Evolutionary conservation across 1,140 invertebrate genomes (phyloP).

Genomic region (Drosophila ironensis): DNA sequence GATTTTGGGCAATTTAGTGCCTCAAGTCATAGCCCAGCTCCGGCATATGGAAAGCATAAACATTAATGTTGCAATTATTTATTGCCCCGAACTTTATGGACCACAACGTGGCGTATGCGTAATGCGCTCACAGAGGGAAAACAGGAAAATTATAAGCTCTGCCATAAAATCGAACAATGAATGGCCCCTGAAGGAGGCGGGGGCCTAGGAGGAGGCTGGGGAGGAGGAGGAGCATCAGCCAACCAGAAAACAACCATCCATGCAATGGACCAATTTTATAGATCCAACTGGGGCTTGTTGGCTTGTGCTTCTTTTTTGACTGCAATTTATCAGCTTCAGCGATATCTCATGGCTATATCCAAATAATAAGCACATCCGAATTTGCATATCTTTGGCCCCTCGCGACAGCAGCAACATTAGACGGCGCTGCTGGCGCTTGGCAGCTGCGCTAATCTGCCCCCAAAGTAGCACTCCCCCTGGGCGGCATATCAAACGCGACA

Average conservation of each 20-base stretch:
- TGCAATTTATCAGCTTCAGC: constrained; percentile 34
- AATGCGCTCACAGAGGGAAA: constrained; percentile 43
- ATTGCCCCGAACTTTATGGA: constrained; percentile 42
- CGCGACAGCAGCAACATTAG: constrained; percentile 12
- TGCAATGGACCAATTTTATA: no score
- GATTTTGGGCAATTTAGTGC: constrained; percentile 13
- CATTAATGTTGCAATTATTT: constrained; percentile 55
- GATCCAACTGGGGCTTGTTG: no score
- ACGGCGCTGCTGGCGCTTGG: constrained; percentile 30
- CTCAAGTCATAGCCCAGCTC: neutral
- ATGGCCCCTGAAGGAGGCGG: no score
- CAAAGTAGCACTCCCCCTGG: constrained; percentile 30
- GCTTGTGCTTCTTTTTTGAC: constrained; percentile 4
- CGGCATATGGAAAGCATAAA: constrained; percentile 40
- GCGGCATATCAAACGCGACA: constrained; percentile 11
- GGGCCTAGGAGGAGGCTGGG: neutral
- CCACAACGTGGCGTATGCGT: constrained; percentile 50
- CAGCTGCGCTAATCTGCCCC: constrained; percentile 60
- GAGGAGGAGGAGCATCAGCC: no score
- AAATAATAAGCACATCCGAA: constrained; percentile 33
- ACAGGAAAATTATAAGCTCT: constrained; percentile 20
- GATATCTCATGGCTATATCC: constrained; percentile 29
- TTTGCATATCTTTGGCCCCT: constrained; percentile 37
- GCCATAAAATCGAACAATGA: constrained; percentile 36
- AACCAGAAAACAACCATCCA: neutral